Percentiles rank a stretch among this genome's conserved stretches.
phyloP scores from a whole-genome alignment of 2,888 invertebrate genomes.

The Agapetus fuscipes region DNA sequence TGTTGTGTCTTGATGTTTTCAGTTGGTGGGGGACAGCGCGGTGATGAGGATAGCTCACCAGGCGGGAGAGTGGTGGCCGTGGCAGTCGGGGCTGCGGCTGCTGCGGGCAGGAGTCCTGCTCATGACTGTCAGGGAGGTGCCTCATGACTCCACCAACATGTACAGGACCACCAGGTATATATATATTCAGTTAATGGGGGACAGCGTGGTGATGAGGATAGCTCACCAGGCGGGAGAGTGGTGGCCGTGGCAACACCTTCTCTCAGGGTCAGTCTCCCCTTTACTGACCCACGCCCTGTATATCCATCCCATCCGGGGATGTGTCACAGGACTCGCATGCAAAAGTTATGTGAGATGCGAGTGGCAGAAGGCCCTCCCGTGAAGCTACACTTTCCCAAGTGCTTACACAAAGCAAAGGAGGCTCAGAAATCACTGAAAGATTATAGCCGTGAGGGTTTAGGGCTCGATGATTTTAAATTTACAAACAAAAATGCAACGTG shows the following conservation, averaged over 20 bases:
- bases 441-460: too few relatives aligned
- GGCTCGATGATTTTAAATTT: too few relatives aligned
- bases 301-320: too few relatives aligned
- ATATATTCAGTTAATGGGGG: slow-evolving; percentile 44
- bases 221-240: slow-evolving; percentile 72
- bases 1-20: slow-evolving; percentile 6
- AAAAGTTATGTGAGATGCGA: too few relatives aligned
- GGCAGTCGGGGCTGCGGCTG: slow-evolving; percentile 87
- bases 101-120: slow-evolving; percentile 74
- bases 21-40: slow-evolving; percentile 51
- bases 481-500: too few relatives aligned
- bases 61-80: slow-evolving; percentile 83
- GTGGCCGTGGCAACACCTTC: slow-evolving; percentile 92
- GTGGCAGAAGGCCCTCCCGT: too few relatives aligned
- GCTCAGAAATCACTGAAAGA: too few relatives aligned
- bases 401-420: too few relatives aligned
- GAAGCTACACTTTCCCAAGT: too few relatives aligned
- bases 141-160: slow-evolving; percentile 27
- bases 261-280: too few relatives aligned
- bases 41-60: slow-evolving; percentile 54
- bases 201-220: slow-evolving; percentile 49
- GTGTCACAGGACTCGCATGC: too few relatives aligned
- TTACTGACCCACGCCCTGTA: too few relatives aligned
- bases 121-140: slow-evolving; percentile 74
- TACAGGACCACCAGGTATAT: slow-evolving; percentile 22